These are phyloP conservation scores for Cirrhinus molitorella DNA, from an alignment of 2,797 vertebrate species.

Conservation along the genomic window DNA sequence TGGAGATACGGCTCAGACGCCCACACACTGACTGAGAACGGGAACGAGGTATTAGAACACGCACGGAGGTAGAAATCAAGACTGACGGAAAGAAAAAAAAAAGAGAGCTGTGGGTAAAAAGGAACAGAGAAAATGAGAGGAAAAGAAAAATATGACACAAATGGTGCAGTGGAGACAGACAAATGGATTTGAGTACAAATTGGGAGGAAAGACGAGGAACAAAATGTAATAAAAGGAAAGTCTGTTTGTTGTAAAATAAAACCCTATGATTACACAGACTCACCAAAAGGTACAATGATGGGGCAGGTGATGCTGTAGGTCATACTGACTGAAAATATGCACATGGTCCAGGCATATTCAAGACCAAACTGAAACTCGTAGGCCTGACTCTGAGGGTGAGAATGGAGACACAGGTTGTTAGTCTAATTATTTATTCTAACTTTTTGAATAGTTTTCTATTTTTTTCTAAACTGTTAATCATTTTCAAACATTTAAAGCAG, in stretches of 20 bases:
- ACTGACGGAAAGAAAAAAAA: not conserved
- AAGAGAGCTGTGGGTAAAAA: slow-evolving; percentile 23
- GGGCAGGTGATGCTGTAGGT: slow-evolving; percentile 98
- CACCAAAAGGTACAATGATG: slow-evolving; percentile 95
- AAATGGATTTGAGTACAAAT: slow-evolving; percentile 1
- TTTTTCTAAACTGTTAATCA: no score
- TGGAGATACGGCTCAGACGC: slow-evolving; percentile 62
- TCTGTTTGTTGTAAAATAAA: slow-evolving; percentile 4
- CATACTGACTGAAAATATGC: slow-evolving; percentile 94
- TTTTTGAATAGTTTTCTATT: no score
- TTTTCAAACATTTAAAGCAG: no score
- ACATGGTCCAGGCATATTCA: slow-evolving; percentile 97
- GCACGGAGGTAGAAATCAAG: slow-evolving; percentile 29
- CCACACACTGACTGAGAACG: slow-evolving; percentile 55
- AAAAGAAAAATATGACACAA: slow-evolving; percentile 10
- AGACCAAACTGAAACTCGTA: slow-evolving; percentile 96
- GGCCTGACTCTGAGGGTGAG: slow-evolving; percentile 85
- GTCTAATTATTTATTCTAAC: not conserved
- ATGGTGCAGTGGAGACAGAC: slow-evolving; percentile 6
- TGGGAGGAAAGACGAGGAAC: not conserved
- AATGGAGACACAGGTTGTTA: slow-evolving; percentile 5
- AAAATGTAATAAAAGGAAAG: not conserved
- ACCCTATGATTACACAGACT: slow-evolving; percentile 66
- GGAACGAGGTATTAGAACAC: slow-evolving; percentile 44
- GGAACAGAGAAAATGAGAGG: slow-evolving; percentile 31